Conservation (phyloP, 1,140 invertebrate species). For the Hirudo medicinalis region DNA sequence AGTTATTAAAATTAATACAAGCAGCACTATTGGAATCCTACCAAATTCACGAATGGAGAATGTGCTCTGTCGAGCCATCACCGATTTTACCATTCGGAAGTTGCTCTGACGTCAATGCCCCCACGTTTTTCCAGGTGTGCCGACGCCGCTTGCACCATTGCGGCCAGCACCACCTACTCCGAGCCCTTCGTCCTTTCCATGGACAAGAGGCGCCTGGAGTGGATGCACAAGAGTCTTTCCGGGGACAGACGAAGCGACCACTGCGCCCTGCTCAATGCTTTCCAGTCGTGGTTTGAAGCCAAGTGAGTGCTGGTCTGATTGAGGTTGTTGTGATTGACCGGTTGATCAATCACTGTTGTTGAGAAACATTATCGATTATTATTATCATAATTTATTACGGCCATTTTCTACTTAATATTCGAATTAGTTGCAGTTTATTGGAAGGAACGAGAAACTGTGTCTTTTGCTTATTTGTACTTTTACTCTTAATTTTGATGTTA, state of each 20-base stretch:
- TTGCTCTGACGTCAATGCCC: no score
- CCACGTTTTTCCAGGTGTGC: constrained; percentile 48
- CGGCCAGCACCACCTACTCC: constrained; percentile 71
- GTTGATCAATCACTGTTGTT: neutral
- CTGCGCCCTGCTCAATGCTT: constrained; percentile 82
- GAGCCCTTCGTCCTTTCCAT: constrained; percentile 60
- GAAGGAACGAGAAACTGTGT: no score
- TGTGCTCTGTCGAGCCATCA: no score
- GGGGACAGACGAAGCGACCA: constrained; percentile 82
- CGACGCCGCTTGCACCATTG: constrained; percentile 78
- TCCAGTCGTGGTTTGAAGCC: constrained; percentile 71
- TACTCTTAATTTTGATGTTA: neutral
- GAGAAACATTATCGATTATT: no score
- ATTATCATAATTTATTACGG: neutral
- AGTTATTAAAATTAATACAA: no score
- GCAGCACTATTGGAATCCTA: no score
- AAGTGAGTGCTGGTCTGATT: constrained; percentile 31
- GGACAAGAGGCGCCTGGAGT: constrained; percentile 34
- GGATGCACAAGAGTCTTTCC: constrained; percentile 49
- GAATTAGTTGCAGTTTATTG: no score
- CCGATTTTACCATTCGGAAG: no score
- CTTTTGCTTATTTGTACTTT: neutral
- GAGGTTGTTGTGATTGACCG: neutral
- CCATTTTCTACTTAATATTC: no score
- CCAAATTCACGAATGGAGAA: no score